A percentile compares a stretch with the other conserved stretches of the same genome.
These are phyloP conservation scores for Campoplex nolae DNA, from an alignment of 2,888 invertebrate species.

Conservation along the genomic window DNA sequence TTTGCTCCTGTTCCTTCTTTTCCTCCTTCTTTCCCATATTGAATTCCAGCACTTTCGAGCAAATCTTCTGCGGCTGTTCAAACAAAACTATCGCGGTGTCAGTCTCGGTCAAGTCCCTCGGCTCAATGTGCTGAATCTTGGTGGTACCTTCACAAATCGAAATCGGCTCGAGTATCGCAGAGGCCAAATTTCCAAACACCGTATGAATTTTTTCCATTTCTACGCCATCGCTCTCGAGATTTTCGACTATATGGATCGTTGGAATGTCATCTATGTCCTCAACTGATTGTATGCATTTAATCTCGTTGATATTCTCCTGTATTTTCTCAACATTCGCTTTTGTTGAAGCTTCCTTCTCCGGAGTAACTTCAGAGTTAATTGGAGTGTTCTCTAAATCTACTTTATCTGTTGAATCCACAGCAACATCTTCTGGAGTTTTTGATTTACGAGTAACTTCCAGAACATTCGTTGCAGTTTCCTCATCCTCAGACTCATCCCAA, in stretches of 20 bases:
- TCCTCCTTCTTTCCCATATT: background rate
- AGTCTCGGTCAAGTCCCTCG: constrained; percentile 8
- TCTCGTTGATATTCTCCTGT: background rate
- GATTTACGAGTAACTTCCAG: background rate
- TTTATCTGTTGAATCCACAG: background rate
- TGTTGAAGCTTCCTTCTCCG: background rate
- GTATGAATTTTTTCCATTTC: constrained; percentile 70
- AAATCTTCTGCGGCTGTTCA: constrained; percentile 58
- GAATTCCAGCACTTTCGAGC: constrained; percentile 58
- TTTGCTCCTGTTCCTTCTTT: background rate
- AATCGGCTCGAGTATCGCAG: constrained; percentile 64
- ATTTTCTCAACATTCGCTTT: background rate
- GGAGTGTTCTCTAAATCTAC: background rate
- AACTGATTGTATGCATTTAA: constrained; percentile 76
- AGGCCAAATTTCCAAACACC: constrained; percentile 67
- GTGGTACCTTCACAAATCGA: constrained; percentile 48
- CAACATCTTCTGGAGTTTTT: background rate
- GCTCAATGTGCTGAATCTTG: constrained; percentile 26
- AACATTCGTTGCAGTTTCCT: constrained; percentile 58
- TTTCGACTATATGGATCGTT: constrained; percentile 82
- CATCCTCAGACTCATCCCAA: constrained; percentile 83
- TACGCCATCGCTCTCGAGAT: constrained; percentile 76
- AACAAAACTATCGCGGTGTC: constrained; percentile 67
- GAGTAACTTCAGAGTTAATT: background rate
- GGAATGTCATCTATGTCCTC: constrained; percentile 78